A percentile compares a stretch with the other conserved stretches of the same genome.
These are phyloP conservation scores for Scomber scombrus DNA, from an alignment of 2,113 vertebrate genomes.

Conservation along the genomic window DNA sequence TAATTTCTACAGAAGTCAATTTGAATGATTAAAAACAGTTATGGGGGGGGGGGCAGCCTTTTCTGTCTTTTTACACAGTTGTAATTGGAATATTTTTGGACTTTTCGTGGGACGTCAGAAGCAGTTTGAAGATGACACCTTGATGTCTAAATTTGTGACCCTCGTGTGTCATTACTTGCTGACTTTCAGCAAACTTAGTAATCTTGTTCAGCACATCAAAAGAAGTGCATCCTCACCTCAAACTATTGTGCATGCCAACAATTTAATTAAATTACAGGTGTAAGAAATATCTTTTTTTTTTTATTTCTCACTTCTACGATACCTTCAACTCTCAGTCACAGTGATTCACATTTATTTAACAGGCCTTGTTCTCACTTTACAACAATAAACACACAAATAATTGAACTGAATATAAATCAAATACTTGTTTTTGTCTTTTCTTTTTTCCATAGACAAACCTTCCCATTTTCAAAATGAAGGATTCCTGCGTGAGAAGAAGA, in stretches of 20 bases:
- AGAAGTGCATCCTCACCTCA: too few relatives aligned
- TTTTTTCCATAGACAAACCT: conserved; percentile 91
- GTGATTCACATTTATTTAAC: background rate
- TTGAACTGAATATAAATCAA: background rate
- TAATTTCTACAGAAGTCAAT: too few relatives aligned
- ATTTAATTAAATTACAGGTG: background rate
- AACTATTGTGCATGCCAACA: too few relatives aligned
- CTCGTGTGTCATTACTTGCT: background rate
- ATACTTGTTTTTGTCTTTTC: background rate
- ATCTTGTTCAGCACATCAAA: too few relatives aligned
- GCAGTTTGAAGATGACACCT: background rate
- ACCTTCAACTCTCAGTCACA: background rate
- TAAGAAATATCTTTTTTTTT: background rate
- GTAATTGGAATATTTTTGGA: background rate
- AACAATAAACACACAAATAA: background rate
- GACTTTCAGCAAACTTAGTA: background rate
- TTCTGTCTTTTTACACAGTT: background rate
- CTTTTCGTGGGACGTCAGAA: background rate
- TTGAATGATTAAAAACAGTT: background rate
- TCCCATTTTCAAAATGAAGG: conserved; percentile 98
- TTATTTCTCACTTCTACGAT: background rate
- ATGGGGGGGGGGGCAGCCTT: background rate
- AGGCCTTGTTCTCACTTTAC: background rate
- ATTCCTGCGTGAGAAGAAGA: conserved; percentile 94
- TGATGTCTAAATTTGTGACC: background rate